Evolutionary conservation across 2,113 vertebrate species (phyloP).

Genomic region (Cyprinodon variegatus): DNA sequence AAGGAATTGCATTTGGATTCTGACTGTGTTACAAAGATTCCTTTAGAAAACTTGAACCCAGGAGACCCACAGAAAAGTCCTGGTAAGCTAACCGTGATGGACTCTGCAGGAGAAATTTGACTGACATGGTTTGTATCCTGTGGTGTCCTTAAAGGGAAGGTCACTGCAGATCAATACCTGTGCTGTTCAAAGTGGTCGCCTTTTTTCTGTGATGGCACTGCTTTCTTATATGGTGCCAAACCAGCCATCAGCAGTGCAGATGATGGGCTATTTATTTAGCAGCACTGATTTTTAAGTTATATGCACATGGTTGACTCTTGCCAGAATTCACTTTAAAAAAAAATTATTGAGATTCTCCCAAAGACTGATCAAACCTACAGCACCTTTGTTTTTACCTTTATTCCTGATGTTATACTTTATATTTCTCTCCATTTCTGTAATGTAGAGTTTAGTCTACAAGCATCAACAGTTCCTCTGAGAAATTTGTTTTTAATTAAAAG

Average conservation of each 20-base stretch:
- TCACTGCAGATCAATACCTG: background rate
- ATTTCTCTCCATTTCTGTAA: background rate
- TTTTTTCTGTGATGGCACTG: background rate
- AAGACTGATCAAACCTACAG: background rate
- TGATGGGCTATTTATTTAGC: background rate
- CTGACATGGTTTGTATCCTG: slow-evolving; percentile 1
- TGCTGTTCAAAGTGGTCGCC: background rate
- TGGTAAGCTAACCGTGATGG: background rate
- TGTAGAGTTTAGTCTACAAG: background rate
- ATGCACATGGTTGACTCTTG: background rate
- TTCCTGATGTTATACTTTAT: background rate
- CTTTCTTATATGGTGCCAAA: background rate
- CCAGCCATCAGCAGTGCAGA: background rate
- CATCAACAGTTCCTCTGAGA: background rate
- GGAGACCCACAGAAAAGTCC: background rate
- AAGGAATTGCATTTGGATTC: too few species aligned
- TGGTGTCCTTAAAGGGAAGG: background rate
- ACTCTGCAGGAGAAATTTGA: background rate
- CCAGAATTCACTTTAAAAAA: background rate
- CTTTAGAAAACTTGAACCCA: background rate
- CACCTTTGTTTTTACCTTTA: background rate
- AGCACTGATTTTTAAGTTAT: background rate
- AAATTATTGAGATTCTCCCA: background rate
- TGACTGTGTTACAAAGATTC: background rate
- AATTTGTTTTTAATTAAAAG: background rate